phyloP scores from a whole-genome alignment of 23 tunicate species.

The Clavelina lepadiformis region DNA sequence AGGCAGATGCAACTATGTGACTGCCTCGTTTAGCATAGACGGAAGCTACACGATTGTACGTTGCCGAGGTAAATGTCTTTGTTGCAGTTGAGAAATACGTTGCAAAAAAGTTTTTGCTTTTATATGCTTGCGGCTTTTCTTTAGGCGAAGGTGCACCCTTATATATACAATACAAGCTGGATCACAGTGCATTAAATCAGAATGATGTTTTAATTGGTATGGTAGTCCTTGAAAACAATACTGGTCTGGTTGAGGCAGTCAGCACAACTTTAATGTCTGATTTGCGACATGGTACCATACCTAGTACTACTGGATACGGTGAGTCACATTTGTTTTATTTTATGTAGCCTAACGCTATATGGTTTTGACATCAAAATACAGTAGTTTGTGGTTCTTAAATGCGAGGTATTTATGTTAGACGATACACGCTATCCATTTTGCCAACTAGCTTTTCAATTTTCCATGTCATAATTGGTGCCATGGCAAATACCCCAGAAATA shows the following conservation, averaged over 20 bases:
- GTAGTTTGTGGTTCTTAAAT: no score
- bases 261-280: constrained; percentile 26
- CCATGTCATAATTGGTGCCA: no score
- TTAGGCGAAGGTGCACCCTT: constrained; percentile 57
- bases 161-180: constrained; percentile 19
- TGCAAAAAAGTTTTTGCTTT: not conserved
- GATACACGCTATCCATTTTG: no score
- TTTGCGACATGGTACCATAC: constrained; percentile 21
- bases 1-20: constrained; percentile 49
- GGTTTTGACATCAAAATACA: no score
- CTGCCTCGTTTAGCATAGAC: constrained; percentile 43
- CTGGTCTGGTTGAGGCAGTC: constrained; percentile 21
- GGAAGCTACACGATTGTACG: constrained; percentile 46
- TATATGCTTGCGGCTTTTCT: not conserved
- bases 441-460: no score
- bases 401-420: no score
- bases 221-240: constrained; percentile 23
- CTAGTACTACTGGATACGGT: constrained; percentile 56
- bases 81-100: not conserved
- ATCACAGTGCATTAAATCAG: constrained; percentile 17
- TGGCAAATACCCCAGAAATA: no score
- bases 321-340: constrained; percentile 11
- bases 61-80: constrained; percentile 43
- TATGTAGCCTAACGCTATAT: not conserved
- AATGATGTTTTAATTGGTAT: constrained; percentile 12